Base-by-base conservation (phyloP, 2,797 vertebrate genomes). In the Pygocentrus nattereri region DNA sequence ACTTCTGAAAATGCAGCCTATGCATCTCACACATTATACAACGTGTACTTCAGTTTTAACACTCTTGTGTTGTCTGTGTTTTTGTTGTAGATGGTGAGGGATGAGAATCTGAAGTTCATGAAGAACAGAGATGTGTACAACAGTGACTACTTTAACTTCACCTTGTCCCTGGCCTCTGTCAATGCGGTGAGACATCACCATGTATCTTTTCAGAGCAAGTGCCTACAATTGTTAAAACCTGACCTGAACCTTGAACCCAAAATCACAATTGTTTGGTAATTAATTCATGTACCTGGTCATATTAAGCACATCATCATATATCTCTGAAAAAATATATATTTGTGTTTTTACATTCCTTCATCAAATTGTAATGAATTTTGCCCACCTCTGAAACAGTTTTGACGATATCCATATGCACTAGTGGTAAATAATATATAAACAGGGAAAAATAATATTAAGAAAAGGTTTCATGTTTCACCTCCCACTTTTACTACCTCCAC, bases 31-130 rank as follows among this genome's bases (percentile, higher is more conserved):
- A 4, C 61, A 34, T 68, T 67, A 23, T 25, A 23, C 5, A 5
- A 30, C 31, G 7, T 54, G n/a, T 52, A 27, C 56, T 44, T 77
- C 41, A 85, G 12, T 3, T 31, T 31, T 77, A 34, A 56, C 21
- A 67, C 16, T 11, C 15, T n/a, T n/a, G n/a, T 31, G 41, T 23
- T 58, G 5, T 50, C 21, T 70, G 38, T 50, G 58, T 76, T 59
- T 52, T 58, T 19, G 64, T 31, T 70, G 21, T 78, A 99, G 98
- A 99, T 97, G 95, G 98, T 99, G 87, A 94, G 98, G 91, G 98
- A 99, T 76, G 98, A 99, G 91, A 99, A 99, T 87, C 94, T 99
- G 87, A 99, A 97, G 90, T 99, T 99, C 89, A 99, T 99, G 98
- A 98, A 96, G 94, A 99, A 99, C 87, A 94, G 98, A 92, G 98